Base-by-base conservation (phyloP, 2,113 vertebrate species). In the Gobius niger region DNA sequence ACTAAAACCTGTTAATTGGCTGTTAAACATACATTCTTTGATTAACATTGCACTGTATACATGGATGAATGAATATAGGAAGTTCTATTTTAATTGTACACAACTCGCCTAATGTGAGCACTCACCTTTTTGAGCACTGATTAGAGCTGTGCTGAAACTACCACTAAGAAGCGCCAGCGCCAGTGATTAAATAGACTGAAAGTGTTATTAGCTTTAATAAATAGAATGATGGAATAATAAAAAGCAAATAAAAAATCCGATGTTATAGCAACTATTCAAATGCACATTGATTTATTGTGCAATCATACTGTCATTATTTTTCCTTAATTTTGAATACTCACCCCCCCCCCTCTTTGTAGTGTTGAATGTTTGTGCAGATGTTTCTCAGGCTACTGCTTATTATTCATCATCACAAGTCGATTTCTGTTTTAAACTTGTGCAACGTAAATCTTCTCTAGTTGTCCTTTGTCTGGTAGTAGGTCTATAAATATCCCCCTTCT, bases 91-190 rank as follows among this genome's bases (percentile, higher is more conserved):
- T 34, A 34, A 34, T 34, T 34, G 24, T 34, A 34, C 3, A 34
- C 3, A 34, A 34, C 24, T 52, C 16, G 50, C 5, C 15, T 51
- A 15, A 51, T 15, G 50, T 15, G 6, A 16, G 15, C n/a, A n/a
- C 15, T 51, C 14, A n/a, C 14, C 50, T 51, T n/a, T 16, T 51
- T 7, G 15, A 51, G 14, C 2, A n/a, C n/a, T n/a, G n/a, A 51
- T 2, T 6, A 51, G 50, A 15, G 14, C 15, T 51, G 3, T 51
- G 7, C 14, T 51, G n/a, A 14, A 2, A 13, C 12, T 34, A 19
- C 15, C 75, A 77, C 60, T 59, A 0, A 68, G 51, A 47, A 66
- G 61, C 54, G 14, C 63, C 18, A n/a, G n/a, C n/a, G n/a, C n/a
- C n/a, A 59, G 34, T 2, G 56, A 59, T 34, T 7, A 42, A 0